A percentile compares a stretch with the other conserved stretches of the same genome.
Evolutionary conservation across 2,113 vertebrate species (phyloP).

Genomic region (Brachypodius melanocephalos): DNA sequence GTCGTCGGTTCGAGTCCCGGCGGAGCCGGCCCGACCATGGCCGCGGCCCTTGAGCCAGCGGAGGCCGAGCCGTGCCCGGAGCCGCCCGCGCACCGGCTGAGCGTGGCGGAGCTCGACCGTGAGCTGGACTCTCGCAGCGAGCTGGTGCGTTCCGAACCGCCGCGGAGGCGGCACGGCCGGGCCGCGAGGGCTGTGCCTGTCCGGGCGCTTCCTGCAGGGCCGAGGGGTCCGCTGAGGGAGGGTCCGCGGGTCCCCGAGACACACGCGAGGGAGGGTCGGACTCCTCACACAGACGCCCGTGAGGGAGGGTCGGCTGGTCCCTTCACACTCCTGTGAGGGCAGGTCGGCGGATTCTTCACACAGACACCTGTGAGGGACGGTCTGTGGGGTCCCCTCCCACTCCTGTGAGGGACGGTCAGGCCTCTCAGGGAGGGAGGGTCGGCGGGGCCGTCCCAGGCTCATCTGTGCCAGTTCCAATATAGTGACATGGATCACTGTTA

Average conservation of each 20-base stretch:
- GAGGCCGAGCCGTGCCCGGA: neutral
- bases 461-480: slow-evolving; percentile 82
- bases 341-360: neutral
- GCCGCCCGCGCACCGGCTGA: neutral
- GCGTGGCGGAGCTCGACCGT: slow-evolving; percentile 46
- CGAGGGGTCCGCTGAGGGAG: too few relatives aligned
- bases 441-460: slow-evolving; percentile 67
- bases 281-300: too few relatives aligned
- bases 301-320: neutral
- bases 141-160: slow-evolving; percentile 14
- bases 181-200: neutral
- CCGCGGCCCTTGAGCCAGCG: neutral
- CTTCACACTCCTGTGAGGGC: accelerated
- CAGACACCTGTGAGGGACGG: accelerated
- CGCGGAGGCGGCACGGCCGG: neutral
- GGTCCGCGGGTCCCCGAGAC: neutral
- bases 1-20: neutral
- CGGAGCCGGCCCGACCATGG: neutral
- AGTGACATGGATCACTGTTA: slow-evolving; percentile 85
- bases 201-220: neutral
- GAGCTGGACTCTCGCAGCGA: slow-evolving; percentile 56
- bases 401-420: too few relatives aligned
- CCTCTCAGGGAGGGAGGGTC: too few relatives aligned
- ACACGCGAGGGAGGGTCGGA: neutral
- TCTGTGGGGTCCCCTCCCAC: accelerated